phyloP scores from a whole-genome alignment of 2,113 vertebrate species.

The Istiophorus platypterus region DNA sequence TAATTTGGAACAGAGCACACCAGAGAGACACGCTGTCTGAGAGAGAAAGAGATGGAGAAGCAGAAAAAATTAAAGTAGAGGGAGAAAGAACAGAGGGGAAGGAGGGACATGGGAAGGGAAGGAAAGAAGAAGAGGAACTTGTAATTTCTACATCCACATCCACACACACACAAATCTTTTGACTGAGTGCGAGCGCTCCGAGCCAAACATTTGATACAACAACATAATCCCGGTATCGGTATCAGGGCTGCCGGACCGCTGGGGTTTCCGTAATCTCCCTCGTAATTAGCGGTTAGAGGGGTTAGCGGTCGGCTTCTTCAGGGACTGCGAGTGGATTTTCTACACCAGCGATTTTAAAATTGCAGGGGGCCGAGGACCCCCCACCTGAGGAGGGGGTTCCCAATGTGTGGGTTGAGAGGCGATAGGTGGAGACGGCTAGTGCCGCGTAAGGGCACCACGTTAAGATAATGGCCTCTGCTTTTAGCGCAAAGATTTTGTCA shows the following conservation, averaged over 20 bases:
- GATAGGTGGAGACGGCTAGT: background rate
- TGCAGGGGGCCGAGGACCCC: slow-evolving; percentile 49
- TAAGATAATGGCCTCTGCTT: background rate
- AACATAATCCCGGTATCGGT: slow-evolving; percentile 68
- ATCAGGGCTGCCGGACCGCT: slow-evolving; percentile 47
- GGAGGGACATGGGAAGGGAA: slow-evolving; percentile 15
- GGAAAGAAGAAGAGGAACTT: background rate
- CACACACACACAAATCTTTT: background rate
- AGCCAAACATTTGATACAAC: slow-evolving; percentile 60
- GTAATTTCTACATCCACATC: background rate
- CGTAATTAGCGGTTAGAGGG: slow-evolving; percentile 73
- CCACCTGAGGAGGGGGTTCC: slow-evolving; percentile 47
- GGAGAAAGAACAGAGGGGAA: background rate
- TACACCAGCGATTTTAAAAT: slow-evolving; percentile 41
- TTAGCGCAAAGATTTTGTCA: too few relatives aligned
- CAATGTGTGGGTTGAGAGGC: background rate
- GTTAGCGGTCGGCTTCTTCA: slow-evolving; percentile 75
- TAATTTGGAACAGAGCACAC: slow-evolving; percentile 75
- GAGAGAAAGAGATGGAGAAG: slow-evolving; percentile 49
- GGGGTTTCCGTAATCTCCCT: slow-evolving; percentile 61
- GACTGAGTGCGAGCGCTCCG: slow-evolving; percentile 14
- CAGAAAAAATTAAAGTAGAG: background rate
- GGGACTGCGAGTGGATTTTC: slow-evolving; percentile 75
- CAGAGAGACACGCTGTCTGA: slow-evolving; percentile 69
- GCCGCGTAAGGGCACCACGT: background rate